phyloP scores from a whole-genome alignment of 1,140 invertebrate species.

The Hestina assimilis region DNA sequence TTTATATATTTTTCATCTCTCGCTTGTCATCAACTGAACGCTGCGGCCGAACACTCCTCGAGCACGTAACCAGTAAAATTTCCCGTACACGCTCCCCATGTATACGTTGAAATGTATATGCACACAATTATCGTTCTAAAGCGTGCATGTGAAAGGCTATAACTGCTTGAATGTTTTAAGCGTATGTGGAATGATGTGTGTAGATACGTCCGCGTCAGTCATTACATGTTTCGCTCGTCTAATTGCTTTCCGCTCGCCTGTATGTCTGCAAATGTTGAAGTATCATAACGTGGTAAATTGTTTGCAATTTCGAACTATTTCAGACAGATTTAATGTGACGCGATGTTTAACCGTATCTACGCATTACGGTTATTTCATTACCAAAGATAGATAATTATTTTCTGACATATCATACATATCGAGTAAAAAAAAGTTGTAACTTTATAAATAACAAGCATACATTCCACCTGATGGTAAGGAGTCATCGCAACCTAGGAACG shows the following conservation, averaged over 20 bases:
- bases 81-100: background rate
- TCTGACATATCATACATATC: too few relatives aligned
- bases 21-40: background rate
- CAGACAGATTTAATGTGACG: conserved; percentile 8
- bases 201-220: conserved; percentile 28
- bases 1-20: background rate
- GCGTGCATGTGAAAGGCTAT: background rate
- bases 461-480: too few relatives aligned
- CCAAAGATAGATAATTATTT: too few relatives aligned
- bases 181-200: background rate
- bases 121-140: background rate
- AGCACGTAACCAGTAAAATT: background rate
- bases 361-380: too few relatives aligned
- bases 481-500: too few relatives aligned
- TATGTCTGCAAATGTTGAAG: conserved; percentile 17
- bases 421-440: too few relatives aligned
- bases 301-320: conserved; percentile 32
- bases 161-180: background rate
- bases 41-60: background rate
- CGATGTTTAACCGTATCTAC: background rate
- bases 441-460: too few relatives aligned
- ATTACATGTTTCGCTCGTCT: conserved; percentile 45
- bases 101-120: background rate
- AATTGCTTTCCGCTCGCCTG: conserved; percentile 43
- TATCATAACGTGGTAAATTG: conserved; percentile 31